phyloP scores from a whole-genome alignment of 2,113 vertebrate species.

The Austrofundulus limnaeus region DNA sequence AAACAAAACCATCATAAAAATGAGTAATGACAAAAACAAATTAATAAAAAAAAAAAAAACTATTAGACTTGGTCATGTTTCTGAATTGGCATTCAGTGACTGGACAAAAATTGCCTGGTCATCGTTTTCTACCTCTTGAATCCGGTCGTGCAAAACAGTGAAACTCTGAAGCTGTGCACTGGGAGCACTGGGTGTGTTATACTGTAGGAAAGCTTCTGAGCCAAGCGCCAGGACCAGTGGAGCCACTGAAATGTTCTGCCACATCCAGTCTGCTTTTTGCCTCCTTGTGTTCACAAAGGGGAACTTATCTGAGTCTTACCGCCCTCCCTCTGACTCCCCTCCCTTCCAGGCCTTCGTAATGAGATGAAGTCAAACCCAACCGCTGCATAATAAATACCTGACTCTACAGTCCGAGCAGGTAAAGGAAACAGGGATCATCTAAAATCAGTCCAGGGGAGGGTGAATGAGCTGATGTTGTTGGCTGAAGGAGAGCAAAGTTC shows the following conservation, averaged over 20 bases:
- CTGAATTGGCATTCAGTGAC: neutral
- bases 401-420: conserved; percentile 50
- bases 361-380: conserved; percentile 78
- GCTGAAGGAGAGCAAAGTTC: conserved; percentile 26
- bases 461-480: conserved; percentile 29
- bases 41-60: too few relatives aligned
- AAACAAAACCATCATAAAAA: too few relatives aligned
- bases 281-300: conserved; percentile 91
- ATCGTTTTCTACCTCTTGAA: conserved; percentile 4
- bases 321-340: conserved; percentile 24
- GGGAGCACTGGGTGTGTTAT: conserved; percentile 38
- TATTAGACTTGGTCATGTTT: too few relatives aligned
- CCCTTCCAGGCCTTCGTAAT: conserved; percentile 72
- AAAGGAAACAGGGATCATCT: conserved; percentile 31
- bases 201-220: conserved; percentile 58
- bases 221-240: conserved; percentile 78
- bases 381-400: conserved; percentile 83
- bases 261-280: conserved; percentile 88
- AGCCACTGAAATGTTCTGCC: conserved; percentile 82
- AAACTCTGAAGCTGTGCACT: conserved; percentile 34
- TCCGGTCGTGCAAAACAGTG: conserved; percentile 18
- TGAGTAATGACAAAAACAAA: too few relatives aligned
- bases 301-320: conserved; percentile 82
- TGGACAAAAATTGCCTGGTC: neutral
- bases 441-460: conserved; percentile 14